Base-by-base conservation (phyloP, 2,888 invertebrate genomes). In the Brenthis ino region DNA sequence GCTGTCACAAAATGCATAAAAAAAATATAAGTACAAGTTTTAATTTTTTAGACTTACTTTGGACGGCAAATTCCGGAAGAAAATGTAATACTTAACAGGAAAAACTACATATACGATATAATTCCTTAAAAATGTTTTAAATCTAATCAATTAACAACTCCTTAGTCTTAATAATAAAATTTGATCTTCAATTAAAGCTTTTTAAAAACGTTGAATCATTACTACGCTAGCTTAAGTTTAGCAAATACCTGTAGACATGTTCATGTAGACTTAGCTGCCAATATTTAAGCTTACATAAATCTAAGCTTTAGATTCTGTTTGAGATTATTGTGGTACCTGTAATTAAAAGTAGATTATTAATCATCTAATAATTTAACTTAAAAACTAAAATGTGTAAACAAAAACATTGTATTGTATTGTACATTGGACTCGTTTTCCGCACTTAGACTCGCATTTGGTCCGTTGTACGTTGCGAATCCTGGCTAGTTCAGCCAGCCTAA, bases 181-280 rank as follows among this genome's bases (percentile, higher is more conserved):
- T 75, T 73, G 72, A 76, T 70, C 74, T 73, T 73, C 66, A 68
- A 70, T 77, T 77, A 77, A 77, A 77, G 77, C 77, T 77, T 43
- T 43, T 43, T 43, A 11, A 11, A 43, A 43, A 43, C 11, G 77
- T 77, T 64, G 64, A 64, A 75, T 74, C 72, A 75, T 69, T 68
- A 56, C 63, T 68, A 65, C 51, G 33, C 20, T 63, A 63, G 50
- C n/a, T 64, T 68, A 64, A 28, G 60, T 57, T 70, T 53, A 63
- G 43, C 50, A 65, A 65, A 58, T 66, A 71, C 68, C 71, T 71
- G 68, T 68, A 71, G 16, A 60, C 53, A 65, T 48, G 61, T 68
- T 65, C 53, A 56, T 64, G 64, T n/a, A 64, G 54, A 48, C 55
- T 56, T 28, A 56, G 55, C 55, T 11, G 33, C 20, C 16, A 28